phyloP scores from a whole-genome alignment of 2,797 vertebrate genomes.

The Propithecus perrieri region DNA sequence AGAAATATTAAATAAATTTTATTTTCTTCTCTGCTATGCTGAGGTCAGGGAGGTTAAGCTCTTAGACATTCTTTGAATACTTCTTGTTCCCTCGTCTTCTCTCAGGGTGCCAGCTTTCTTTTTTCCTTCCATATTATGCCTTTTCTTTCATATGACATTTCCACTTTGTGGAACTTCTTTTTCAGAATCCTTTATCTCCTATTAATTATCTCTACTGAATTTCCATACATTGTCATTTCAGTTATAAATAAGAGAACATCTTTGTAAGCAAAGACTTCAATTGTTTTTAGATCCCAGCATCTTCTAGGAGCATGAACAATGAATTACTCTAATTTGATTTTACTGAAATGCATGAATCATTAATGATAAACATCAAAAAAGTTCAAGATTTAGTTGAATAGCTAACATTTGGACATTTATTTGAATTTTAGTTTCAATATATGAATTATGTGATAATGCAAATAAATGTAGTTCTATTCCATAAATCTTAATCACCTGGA shows the following conservation, averaged over 20 bases:
- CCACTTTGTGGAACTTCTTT: constrained; percentile 61
- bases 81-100: constrained; percentile 66
- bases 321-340: constrained; percentile 32
- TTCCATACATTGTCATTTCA: constrained; percentile 48
- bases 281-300: constrained; percentile 45
- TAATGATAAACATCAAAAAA: constrained; percentile 10
- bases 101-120: neutral
- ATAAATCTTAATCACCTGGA: neutral
- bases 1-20: constrained; percentile 84
- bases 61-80: constrained; percentile 79
- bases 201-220: constrained; percentile 72
- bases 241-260: constrained; percentile 60
- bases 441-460: neutral
- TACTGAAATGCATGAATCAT: constrained; percentile 30
- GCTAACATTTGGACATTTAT: constrained; percentile 40
- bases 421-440: constrained; percentile 28
- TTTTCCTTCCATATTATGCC: constrained; percentile 44
- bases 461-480: neutral
- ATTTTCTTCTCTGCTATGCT: constrained; percentile 72
- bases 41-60: constrained; percentile 82
- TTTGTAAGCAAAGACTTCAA: constrained; percentile 52
- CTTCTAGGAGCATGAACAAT: constrained; percentile 24
- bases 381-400: constrained; percentile 29
- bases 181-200: constrained; percentile 54
- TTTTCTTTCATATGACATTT: constrained; percentile 81